phyloP scores from a whole-genome alignment of 2,888 invertebrate genomes.

The Cryptus viduatorius region DNA sequence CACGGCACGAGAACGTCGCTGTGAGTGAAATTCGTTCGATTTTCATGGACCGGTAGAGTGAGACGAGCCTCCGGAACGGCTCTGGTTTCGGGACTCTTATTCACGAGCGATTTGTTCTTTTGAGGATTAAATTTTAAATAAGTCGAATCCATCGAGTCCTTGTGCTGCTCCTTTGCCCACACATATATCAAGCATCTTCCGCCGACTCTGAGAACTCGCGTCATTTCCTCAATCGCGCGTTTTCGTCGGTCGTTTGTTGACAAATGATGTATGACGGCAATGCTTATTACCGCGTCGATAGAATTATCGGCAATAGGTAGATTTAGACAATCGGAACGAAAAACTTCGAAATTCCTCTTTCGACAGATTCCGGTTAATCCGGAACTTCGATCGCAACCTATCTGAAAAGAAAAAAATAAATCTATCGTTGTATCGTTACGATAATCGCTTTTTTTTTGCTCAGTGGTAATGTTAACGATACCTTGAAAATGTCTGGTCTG shows the following conservation, averaged over 20 bases:
- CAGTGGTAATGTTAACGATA: conserved; percentile 47
- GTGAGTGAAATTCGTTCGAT: conserved; percentile 95
- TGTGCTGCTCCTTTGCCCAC: conserved; percentile 97
- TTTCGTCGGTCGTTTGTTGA: conserved; percentile 92
- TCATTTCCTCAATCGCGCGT: conserved; percentile 91
- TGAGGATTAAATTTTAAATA: conserved; percentile 87
- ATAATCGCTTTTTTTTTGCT: not conserved
- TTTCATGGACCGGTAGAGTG: conserved; percentile 93
- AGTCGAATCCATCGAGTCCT: conserved; percentile 88
- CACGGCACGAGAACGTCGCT: conserved; percentile 98
- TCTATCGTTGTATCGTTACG: no score
- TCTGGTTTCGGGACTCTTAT: conserved; percentile 81
- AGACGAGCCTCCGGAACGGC: conserved; percentile 72
- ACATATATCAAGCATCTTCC: conserved; percentile 96
- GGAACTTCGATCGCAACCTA: conserved; percentile 93
- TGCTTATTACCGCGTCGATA: conserved; percentile 95
- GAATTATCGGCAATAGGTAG: conserved; percentile 89
- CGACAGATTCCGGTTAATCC: conserved; percentile 89
- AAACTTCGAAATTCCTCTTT: conserved; percentile 88
- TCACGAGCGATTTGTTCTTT: conserved; percentile 85
- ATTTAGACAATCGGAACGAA: conserved; percentile 91
- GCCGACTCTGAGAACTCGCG: conserved; percentile 89
- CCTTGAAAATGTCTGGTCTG: conserved; percentile 76
- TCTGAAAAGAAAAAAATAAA: conserved; percentile 83
- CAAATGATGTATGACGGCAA: conserved; percentile 98